Evolutionary conservation across 2,797 vertebrate species (phyloP).

Genomic region (Scarus forsteni): DNA sequence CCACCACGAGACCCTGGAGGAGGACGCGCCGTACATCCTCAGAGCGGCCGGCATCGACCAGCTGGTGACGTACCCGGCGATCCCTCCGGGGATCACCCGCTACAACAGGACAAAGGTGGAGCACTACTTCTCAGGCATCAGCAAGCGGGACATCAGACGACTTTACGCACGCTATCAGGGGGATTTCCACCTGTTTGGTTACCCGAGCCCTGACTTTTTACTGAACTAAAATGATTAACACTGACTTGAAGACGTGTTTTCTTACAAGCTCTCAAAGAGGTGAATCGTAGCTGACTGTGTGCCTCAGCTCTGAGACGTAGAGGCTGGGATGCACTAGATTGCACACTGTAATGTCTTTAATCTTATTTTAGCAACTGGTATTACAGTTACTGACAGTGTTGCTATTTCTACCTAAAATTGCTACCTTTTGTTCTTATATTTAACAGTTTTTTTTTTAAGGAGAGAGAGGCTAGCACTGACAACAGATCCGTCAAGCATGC

Average conservation of each 20-base stretch:
- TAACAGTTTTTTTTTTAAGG: constrained; percentile 16
- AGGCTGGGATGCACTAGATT: neutral
- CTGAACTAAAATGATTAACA: constrained; percentile 81
- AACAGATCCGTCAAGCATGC: neutral
- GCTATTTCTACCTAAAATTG: constrained; percentile 3
- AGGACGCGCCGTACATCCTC: constrained; percentile 92
- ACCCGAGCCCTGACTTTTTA: constrained; percentile 92
- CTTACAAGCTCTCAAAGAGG: constrained; percentile 16
- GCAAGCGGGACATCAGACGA: constrained; percentile 90
- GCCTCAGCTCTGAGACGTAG: neutral
- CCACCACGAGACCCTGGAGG: constrained; percentile 96
- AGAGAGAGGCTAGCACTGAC: neutral
- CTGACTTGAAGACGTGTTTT: constrained; percentile 18
- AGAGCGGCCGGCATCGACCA: constrained; percentile 89
- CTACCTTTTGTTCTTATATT: constrained; percentile 21
- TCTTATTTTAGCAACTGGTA: constrained; percentile 22
- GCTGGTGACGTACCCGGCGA: constrained; percentile 94
- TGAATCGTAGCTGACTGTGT: constrained; percentile 26
- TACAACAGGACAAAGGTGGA: constrained; percentile 97
- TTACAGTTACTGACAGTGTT: too few species aligned
- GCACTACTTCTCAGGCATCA: constrained; percentile 92
- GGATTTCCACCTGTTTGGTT: constrained; percentile 95
- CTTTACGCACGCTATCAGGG: constrained; percentile 92
- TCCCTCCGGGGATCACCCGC: constrained; percentile 93
- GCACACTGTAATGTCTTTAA: constrained; percentile 2